Percentiles rank a stretch among this genome's conserved stretches.
Evolutionary conservation across 2,113 vertebrate species (phyloP).

Genomic region (Leptobrachium ailaonicum): DNA sequence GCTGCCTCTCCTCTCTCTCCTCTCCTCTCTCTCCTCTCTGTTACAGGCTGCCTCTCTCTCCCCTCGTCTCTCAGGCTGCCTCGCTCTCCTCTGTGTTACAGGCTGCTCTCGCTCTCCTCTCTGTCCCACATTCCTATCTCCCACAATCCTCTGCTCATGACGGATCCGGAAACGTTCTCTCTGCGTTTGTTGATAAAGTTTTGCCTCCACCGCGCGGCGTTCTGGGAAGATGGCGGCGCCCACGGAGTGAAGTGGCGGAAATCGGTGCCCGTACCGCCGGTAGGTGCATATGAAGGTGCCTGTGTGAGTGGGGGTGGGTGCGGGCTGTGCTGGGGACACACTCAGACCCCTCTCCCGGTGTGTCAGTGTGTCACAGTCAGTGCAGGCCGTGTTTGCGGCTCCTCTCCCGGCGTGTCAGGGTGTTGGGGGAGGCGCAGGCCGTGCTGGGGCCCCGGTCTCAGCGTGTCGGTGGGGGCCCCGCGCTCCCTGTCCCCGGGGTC

Average conservation of each 20-base stretch:
- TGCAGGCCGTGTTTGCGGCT: not conserved
- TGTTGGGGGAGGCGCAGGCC: conserved; percentile 27
- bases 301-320: not conserved
- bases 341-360: not conserved
- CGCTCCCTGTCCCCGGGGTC: no score
- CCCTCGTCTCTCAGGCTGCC: no score
- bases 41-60: not conserved
- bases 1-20: no score
- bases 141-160: not conserved
- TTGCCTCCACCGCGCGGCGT: conserved; percentile 1
- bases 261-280: no score
- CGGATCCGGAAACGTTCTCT: not conserved
- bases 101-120: not conserved
- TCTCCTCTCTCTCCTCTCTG: not conserved
- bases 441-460: no score
- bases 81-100: no score
- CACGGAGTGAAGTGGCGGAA: conserved; percentile 7
- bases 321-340: not conserved
- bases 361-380: not conserved
- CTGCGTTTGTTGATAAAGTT: conserved; percentile 12
- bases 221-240: conserved; percentile 41
- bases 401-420: no score
- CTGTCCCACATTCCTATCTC: no score
- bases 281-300: not conserved
- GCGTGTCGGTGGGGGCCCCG: no score